Evolutionary conservation across 2,888 invertebrate species (phyloP).

Genomic region (Plagodis pulveraria): DNA sequence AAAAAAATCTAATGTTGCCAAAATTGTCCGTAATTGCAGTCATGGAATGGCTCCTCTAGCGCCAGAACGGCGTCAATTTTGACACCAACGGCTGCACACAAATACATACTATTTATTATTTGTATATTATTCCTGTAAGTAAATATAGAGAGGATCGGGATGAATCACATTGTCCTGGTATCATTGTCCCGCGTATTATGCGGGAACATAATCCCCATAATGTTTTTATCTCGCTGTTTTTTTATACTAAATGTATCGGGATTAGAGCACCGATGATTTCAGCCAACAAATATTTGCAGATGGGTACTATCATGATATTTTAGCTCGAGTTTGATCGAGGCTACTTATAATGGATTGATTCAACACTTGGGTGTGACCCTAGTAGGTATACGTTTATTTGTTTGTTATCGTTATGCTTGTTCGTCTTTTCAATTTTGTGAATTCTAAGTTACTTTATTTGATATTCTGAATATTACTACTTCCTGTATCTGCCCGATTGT

Average conservation of each 20-base stretch:
- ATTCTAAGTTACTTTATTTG: too few relatives aligned
- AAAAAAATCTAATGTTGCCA: constrained; percentile 1
- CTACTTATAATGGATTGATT: constrained; percentile 22
- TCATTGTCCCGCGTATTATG: constrained; percentile 60
- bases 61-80: constrained; percentile 66
- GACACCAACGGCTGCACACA: constrained; percentile 72
- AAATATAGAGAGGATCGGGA: constrained; percentile 70
- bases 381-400: background rate
- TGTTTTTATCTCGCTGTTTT: constrained; percentile 42
- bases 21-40: constrained; percentile 3
- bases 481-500: too few relatives aligned
- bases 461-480: too few relatives aligned
- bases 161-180: constrained; percentile 66
- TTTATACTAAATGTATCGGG: constrained; percentile 61
- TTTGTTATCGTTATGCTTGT: too few relatives aligned
- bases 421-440: too few relatives aligned
- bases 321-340: constrained; percentile 17
- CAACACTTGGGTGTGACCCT: constrained; percentile 16
- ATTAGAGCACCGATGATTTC: constrained; percentile 67
- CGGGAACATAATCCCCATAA: constrained; percentile 30
- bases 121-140: constrained; percentile 79
- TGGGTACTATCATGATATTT: constrained; percentile 29
- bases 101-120: constrained; percentile 74
- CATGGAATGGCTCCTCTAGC: constrained; percentile 39
- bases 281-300: constrained; percentile 75